Evolutionary conservation across 1,140 invertebrate species (phyloP), one percentile per base, ranked within the genome.

Genomic region (Caerostris darwini): DNA sequence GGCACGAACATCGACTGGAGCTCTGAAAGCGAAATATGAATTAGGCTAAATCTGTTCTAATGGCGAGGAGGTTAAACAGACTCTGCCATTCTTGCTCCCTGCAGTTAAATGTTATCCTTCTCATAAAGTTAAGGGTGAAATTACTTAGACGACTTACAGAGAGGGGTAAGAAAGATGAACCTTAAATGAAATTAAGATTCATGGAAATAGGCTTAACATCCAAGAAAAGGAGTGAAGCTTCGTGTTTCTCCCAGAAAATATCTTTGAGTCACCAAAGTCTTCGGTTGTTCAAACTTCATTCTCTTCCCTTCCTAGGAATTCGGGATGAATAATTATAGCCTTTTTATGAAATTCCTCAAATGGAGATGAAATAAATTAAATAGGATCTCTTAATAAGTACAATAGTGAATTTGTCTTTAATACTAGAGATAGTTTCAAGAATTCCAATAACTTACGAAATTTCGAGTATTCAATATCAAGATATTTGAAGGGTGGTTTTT

Each of bases 1-100:
- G 61, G 86, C 86, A 64, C 34, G 61, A 64, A 67, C 34, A 88
- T 61, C 50, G 57, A 64, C 7, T 34, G 8, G 56, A 10, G 57
- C 56, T 7, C 14, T 64, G 61, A 34, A n/a, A 64, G 58, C 86
- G 34, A 88, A 88, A 88, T 88, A 88, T 88, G 86, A 88, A 67
- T 88, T 88, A 88, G 61, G 57, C 86, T 53, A 88, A 88, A 88
- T 88, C 59, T 88, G 86, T 67, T 67, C 61, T 67, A 88, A 64
- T 61, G 58, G 59, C 58, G 17, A 57, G n/a, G 86, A 88, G 58
- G 86, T 64, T 88, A 64, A 88, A 67, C 86, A 88, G 86, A 34
- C 19, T 50, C 53, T 50, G 34, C 19, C n/a, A 54, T 14, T 85
- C 53, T 57, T 85, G 53, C 53, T 56, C 12, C 77, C 19, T 64